These are phyloP conservation scores for Sinonovacula constricta DNA, from an alignment of 1,140 invertebrate genomes.

Conservation along the genomic window DNA sequence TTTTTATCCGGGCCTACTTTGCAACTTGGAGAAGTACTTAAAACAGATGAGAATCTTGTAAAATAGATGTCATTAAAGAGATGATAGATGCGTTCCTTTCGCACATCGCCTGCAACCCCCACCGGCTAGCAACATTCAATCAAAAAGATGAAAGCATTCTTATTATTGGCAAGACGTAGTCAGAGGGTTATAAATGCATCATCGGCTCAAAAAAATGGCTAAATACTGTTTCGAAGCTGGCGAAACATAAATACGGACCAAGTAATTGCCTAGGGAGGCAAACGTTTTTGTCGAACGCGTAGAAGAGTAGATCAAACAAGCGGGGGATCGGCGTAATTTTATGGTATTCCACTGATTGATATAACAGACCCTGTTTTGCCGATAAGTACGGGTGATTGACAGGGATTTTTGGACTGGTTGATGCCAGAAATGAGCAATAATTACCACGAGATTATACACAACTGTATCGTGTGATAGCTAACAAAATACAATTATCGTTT, in stretches of 20 bases:
- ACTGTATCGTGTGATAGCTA: constrained; percentile 31
- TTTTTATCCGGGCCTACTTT: too few relatives aligned
- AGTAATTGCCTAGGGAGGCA: constrained; percentile 15
- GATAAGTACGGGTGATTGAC: constrained; percentile 50
- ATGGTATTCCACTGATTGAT: constrained; percentile 48
- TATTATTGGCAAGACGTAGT: constrained; percentile 19
- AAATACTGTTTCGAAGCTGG: constrained; percentile 38
- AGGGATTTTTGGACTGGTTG: constrained; percentile 44
- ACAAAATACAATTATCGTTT: constrained; percentile 30
- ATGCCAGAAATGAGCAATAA: constrained; percentile 18
- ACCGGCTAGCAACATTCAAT: constrained; percentile 11
- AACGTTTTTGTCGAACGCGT: constrained; percentile 30
- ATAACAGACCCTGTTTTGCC: constrained; percentile 28
- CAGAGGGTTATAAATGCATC: constrained; percentile 39
- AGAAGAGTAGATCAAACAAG: constrained; percentile 44
- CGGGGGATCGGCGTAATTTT: constrained; percentile 40
- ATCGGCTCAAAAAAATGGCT: constrained; percentile 37
- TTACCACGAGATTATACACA: constrained; percentile 25
- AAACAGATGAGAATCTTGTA: constrained; percentile 11
- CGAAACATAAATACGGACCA: constrained; percentile 36
- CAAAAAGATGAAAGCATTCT: constrained; percentile 36
- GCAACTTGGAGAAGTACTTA: neutral
- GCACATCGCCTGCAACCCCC: constrained; percentile 29
- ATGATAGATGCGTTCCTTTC: constrained; percentile 21
- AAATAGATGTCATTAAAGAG: constrained; percentile 32